Conservation (phyloP, 1,140 invertebrate genomes). For the Drosophila watanabei region DNA sequence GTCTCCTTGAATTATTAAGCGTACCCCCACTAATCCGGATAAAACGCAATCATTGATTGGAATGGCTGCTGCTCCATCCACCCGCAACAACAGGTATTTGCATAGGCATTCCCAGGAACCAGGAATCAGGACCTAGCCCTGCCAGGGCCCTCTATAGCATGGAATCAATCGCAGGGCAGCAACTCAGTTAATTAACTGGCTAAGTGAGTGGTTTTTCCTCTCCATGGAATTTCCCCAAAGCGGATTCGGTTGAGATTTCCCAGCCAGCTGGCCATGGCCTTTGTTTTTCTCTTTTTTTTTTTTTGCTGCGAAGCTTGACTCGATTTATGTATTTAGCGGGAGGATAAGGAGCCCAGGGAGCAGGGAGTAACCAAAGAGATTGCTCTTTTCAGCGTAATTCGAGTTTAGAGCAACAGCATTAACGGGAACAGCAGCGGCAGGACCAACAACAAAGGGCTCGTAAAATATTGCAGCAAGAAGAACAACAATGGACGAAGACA, state of each 20-base stretch:
- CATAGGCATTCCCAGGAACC: conserved; percentile 23
- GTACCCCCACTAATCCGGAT: neutral
- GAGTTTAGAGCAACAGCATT: conserved; percentile 40
- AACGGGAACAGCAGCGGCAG: conserved; percentile 1
- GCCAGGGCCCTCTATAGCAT: neutral
- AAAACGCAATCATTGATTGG: conserved; percentile 17
- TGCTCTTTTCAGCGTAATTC: conserved; percentile 63
- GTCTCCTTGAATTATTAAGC: conserved; percentile 31
- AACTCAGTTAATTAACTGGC: conserved; percentile 45
- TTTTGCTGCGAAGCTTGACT: conserved; percentile 20
- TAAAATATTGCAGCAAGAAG: conserved; percentile 57
- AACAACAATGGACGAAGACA: conserved; percentile 50
- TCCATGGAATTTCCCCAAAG: conserved; percentile 13
- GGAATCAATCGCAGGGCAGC: conserved; percentile 31
- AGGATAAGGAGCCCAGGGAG: neutral
- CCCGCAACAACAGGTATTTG: conserved; percentile 23
- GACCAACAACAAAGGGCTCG: conserved; percentile 18
- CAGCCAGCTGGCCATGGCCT: conserved; percentile 12
- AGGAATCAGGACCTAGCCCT: neutral
- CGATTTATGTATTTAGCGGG: conserved; percentile 64
- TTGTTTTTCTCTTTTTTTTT: conserved; percentile 18
- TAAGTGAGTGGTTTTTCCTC: conserved; percentile 44
- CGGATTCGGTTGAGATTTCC: neutral
- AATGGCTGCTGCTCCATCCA: neutral
- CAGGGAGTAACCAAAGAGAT: neutral